Evolutionary conservation across 2,888 invertebrate genomes (phyloP), one percentile per base, ranked within the genome.

Genomic region (Erebia ligea): DNA sequence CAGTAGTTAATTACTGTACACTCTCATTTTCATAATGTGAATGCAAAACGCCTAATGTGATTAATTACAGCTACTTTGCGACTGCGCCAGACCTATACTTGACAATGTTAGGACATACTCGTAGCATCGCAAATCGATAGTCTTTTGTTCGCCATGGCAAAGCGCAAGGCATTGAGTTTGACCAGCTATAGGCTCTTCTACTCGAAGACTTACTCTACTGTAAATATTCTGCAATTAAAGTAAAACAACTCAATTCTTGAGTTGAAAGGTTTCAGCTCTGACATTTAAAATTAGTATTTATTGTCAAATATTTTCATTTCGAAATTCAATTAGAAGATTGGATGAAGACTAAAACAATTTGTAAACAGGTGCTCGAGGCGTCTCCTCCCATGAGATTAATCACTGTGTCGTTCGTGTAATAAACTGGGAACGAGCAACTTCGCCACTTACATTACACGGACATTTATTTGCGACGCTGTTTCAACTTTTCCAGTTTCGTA

Each of bases 391-490:
- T 77, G 83, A 89, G 89, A 90, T 88, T 90, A 90, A 91, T 90
- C 87, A 86, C 84, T 75, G 81, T 78, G 84, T 84, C 83, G 78
- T 81, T 81, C 79, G 82, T 83, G 84, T 84, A 89, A 90, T 90
- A 90, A 89, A 87, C 86, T 84, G 85, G 84, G 84, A 86, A 87
- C 86, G 89, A 87, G 83, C 86, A 91, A 92, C 89, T 91, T 92
- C 84, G 84, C 89, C 87, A 88, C 88, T 90, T 89, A 88, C 87
- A 90, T 91, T 91, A 90, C 87, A 89, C 88, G 87, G 88, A 89
- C 90, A 88, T 90, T 91, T 90, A 90, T 91, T 89, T 88, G 84
- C 85, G 84, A 85, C 86, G 86, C 83, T 86, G 87, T 87, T 89
- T 87, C 82, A 90, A 90, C 86, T 89, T 90, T 89, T 81, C 83